These are phyloP conservation scores for Seriola aureovittata DNA, from an alignment of 2,113 vertebrate genomes.

Conservation along the genomic window DNA sequence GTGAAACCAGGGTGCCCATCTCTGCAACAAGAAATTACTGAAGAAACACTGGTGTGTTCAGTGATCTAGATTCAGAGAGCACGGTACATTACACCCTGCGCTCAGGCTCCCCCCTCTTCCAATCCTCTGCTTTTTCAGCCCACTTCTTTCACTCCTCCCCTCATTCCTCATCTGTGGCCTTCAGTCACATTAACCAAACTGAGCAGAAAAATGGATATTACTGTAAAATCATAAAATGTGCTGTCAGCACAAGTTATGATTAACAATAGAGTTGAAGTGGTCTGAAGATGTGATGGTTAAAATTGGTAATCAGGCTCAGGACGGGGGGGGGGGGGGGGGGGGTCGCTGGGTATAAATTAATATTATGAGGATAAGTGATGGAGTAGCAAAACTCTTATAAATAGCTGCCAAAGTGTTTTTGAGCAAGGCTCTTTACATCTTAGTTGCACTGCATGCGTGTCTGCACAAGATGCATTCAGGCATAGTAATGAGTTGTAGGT, in stretches of 20 bases:
- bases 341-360: constrained; percentile 2
- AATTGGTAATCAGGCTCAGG: background rate
- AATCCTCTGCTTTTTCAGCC: constrained; percentile 49
- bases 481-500: background rate
- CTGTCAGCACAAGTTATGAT: constrained; percentile 36
- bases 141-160: constrained; percentile 27
- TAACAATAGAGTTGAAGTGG: background rate
- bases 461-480: no score
- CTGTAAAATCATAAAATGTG: constrained; percentile 33
- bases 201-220: constrained; percentile 45
- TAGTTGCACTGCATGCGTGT: background rate
- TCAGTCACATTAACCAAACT: constrained; percentile 40
- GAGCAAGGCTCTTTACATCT: background rate
- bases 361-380: background rate
- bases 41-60: constrained; percentile 77
- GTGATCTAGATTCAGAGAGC: constrained; percentile 78
- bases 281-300: background rate
- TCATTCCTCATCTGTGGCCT: constrained; percentile 33
- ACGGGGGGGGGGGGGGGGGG: background rate
- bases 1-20: constrained; percentile 52
- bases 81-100: constrained; percentile 74
- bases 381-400: background rate
- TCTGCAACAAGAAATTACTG: constrained; percentile 58
- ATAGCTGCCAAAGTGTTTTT: background rate
- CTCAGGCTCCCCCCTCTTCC: constrained; percentile 50